A percentile compares a stretch with the other conserved stretches of the same genome.
Evolutionary conservation across 2,797 vertebrate genomes (phyloP).

Genomic region (Karalla daura): DNA sequence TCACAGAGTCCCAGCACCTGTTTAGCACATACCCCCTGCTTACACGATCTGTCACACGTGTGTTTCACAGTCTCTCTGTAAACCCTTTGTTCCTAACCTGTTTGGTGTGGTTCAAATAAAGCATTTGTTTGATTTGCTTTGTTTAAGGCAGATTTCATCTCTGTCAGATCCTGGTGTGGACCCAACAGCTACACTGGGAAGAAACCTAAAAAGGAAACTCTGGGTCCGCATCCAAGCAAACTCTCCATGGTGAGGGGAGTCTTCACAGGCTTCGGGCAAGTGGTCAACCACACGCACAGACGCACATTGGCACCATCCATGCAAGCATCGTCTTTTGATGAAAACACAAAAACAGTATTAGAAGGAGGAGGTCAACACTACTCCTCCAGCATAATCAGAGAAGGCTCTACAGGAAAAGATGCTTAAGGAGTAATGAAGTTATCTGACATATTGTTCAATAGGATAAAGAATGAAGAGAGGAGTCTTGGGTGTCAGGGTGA

Average conservation of each 20-base stretch:
- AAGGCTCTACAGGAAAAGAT: background rate
- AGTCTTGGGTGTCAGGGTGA: background rate
- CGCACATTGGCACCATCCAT: constrained; percentile 22
- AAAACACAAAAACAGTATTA: background rate
- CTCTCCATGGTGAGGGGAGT: background rate
- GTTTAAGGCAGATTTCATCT: background rate
- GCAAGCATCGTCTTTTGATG: constrained; percentile 21
- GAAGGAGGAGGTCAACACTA: background rate
- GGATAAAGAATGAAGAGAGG: background rate
- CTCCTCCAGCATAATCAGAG: background rate
- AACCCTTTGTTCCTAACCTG: background rate
- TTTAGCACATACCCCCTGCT: background rate
- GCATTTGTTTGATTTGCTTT: background rate
- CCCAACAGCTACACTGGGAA: background rate
- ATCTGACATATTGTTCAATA: background rate
- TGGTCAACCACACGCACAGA: background rate
- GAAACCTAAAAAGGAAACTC: background rate
- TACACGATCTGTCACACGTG: background rate
- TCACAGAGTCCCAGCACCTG: too few species aligned
- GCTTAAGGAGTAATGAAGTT: background rate
- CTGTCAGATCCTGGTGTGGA: background rate
- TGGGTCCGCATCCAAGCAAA: background rate
- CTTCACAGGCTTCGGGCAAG: background rate
- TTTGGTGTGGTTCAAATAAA: background rate
- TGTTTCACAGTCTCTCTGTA: background rate